Percentiles rank a stretch among this genome's conserved stretches.
These are phyloP conservation scores for Aphaenogaster floridana DNA, from an alignment of 1,140 invertebrate genomes.

Conservation along the genomic window DNA sequence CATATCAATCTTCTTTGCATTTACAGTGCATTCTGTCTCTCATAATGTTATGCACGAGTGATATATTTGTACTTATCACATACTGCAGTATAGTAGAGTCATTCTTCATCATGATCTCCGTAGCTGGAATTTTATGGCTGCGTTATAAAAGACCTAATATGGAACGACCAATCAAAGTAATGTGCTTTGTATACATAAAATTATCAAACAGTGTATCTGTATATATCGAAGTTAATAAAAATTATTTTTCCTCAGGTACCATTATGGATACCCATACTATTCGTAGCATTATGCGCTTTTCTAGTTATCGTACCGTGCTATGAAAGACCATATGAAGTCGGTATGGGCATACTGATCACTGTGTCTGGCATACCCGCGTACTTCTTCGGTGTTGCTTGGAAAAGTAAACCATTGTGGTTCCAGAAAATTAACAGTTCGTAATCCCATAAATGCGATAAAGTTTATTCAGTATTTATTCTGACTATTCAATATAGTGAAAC, in stretches of 20 bases:
- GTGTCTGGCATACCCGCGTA: constrained; percentile 97
- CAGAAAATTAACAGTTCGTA: constrained; percentile 69
- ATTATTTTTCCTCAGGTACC: constrained; percentile 85
- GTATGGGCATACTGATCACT: constrained; percentile 94
- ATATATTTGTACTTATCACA: constrained; percentile 97
- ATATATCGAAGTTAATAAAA: background rate
- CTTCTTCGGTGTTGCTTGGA: constrained; percentile 94
- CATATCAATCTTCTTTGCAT: constrained; percentile 35
- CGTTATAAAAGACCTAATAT: constrained; percentile 92
- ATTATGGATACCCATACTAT: constrained; percentile 93
- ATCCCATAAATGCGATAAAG: background rate
- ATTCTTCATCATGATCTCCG: constrained; percentile 96
- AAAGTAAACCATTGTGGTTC: constrained; percentile 90
- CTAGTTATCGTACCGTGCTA: constrained; percentile 94
- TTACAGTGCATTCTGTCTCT: constrained; percentile 94
- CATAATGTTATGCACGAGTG: constrained; percentile 92
- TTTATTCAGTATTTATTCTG: constrained; percentile 21
- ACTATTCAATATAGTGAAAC: background rate
- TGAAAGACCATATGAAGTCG: constrained; percentile 92
- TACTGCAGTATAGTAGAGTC: constrained; percentile 98
- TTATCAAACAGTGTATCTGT: background rate
- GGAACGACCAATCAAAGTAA: constrained; percentile 91
- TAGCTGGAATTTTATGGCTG: constrained; percentile 95
- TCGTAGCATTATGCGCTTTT: constrained; percentile 94
- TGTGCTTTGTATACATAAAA: background rate